Base-by-base conservation (phyloP, 2,888 invertebrate species). In the Platycheirus albimanus region DNA sequence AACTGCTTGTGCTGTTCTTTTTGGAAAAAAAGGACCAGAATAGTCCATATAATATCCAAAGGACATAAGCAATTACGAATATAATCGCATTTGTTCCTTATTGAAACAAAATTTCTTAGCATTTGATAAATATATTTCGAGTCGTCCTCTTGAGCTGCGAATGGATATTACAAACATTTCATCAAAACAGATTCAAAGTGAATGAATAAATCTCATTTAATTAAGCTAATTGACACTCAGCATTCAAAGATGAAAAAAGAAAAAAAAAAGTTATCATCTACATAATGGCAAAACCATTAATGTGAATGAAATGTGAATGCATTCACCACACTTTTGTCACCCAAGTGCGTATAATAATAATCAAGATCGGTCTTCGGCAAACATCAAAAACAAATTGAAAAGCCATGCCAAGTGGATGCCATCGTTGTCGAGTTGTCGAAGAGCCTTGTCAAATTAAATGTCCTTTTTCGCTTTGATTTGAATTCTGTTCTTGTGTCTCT, bases 331-430 rank as follows among this genome's bases (percentile, higher is more conserved):
- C 52, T 56, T 52, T 56, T 13, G 67, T 51, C 49, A 38, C 52
- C 63, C 56, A 75, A 80, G 64, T 70, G 75, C 75, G 70, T 83
- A 78, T 43, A 56, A 74, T 74, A 83, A 72, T 74, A 83, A 83
- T 83, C 74, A 78, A 83, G 79, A 79, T 84, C 84, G 74, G 72
- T 79, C 79, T 70, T 84, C 84, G 79, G 84, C 52, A 84, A 75
- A 84, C 84, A 84, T 84, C 84, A 84, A 84, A 84, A 84, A 84
- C 64, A 84, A 75, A 84, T 47, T 74, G 43, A 78, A 79, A 78
- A 79, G 83, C 78, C 83, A 79, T 79, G 70, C n/a, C 76, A 85
- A 85, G 85, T 85, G 85, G 85, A 85, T 75, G 64, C 78, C 85
- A 79, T 85, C 67, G 76, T 67, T 2, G 52, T 8, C 54, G 54